Conservation (phyloP, 2,113 vertebrate genomes). For the Willisornis vidua region DNA sequence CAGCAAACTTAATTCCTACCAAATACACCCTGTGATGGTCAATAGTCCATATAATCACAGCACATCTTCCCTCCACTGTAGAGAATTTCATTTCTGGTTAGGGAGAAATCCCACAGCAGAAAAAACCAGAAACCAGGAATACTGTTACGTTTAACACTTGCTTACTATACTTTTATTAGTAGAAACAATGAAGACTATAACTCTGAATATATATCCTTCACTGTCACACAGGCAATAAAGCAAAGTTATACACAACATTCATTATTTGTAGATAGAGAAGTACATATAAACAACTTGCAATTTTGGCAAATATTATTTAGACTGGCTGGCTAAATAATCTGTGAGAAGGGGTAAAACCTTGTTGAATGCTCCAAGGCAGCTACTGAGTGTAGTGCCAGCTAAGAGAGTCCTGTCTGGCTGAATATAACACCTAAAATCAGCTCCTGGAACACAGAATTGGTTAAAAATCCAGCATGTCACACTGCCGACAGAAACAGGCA, state of each 20-base stretch:
- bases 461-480: neutral
- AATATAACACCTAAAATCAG: neutral
- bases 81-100: neutral
- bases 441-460: neutral
- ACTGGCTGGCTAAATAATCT: neutral
- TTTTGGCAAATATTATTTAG: neutral
- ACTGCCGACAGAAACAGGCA: neutral
- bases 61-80: neutral
- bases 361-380: neutral
- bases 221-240: neutral
- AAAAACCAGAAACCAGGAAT: neutral
- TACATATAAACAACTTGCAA: neutral
- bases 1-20: neutral
- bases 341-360: neutral
- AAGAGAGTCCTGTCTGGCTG: neutral
- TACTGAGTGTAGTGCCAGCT: neutral
- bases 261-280: neutral
- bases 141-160: neutral
- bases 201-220: neutral
- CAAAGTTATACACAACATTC: neutral
- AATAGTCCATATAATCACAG: neutral
- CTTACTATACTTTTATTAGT: neutral
- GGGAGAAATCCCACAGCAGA: neutral
- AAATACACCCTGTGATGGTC: neutral
- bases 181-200: neutral